Evolutionary conservation across 2,797 vertebrate species (phyloP).

Genomic region (Coilia nasus): DNA sequence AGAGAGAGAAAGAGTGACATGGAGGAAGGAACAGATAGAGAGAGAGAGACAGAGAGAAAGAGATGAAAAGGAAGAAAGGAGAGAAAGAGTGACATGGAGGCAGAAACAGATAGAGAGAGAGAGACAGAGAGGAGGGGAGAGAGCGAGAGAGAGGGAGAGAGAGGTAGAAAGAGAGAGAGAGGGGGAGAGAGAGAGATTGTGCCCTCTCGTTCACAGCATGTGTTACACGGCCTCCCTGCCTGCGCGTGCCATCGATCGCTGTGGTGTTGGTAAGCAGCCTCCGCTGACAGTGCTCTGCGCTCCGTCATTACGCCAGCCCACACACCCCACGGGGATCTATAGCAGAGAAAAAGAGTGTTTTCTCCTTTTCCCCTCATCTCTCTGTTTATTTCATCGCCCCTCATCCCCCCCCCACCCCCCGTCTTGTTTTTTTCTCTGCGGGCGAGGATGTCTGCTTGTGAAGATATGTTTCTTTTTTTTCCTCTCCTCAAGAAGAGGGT

Average conservation of each 20-base stretch:
- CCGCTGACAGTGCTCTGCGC: conserved; percentile 72
- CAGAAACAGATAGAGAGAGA: neutral
- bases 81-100: neutral
- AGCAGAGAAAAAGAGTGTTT: conserved; percentile 61
- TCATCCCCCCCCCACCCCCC: conserved; percentile 47
- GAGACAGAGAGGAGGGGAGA: neutral
- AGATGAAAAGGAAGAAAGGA: neutral
- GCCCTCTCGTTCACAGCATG: conserved; percentile 41
- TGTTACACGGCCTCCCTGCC: conserved; percentile 67
- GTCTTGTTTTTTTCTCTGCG: conserved; percentile 31
- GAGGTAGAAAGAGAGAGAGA: neutral
- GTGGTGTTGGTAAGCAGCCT: conserved; percentile 71
- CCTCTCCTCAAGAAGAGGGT: conserved; percentile 52
- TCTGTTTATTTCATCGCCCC: neutral
- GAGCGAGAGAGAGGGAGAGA: neutral
- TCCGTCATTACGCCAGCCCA: conserved; percentile 71
- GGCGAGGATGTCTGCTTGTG: conserved; percentile 50
- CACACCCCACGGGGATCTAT: conserved; percentile 60
- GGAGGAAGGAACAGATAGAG: neutral
- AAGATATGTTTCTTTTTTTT: conserved; percentile 64
- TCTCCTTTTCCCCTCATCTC: conserved; percentile 33
- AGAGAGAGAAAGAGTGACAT: neutral
- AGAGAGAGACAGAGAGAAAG: neutral
- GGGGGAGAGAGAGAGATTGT: neutral
- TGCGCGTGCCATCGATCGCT: conserved; percentile 69